These are phyloP conservation scores for Cephonodes hylas DNA, from an alignment of 2,888 invertebrate genomes.

Conservation along the genomic window DNA sequence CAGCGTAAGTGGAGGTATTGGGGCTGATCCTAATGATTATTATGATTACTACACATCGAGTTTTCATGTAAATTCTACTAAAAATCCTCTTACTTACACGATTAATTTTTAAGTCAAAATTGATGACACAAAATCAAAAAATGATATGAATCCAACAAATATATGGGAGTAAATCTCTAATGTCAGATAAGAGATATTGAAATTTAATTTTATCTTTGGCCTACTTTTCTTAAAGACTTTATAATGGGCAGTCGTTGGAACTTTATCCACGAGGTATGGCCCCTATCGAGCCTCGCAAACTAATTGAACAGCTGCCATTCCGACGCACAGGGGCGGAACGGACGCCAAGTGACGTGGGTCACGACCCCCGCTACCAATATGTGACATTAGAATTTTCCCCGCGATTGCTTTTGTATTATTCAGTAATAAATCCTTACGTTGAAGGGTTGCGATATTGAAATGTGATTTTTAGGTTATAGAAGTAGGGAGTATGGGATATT, in stretches of 20 bases:
- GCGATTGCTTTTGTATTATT: background rate
- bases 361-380: background rate
- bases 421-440: background rate
- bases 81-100: background rate
- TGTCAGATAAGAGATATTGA: constrained; percentile 54
- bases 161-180: constrained; percentile 40
- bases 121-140: constrained; percentile 33
- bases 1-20: too few relatives aligned
- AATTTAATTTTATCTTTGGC: constrained; percentile 55
- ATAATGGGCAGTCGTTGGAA: constrained; percentile 47
- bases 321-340: constrained; percentile 19
- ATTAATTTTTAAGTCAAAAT: constrained; percentile 18
- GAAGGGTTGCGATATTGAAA: background rate
- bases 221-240: constrained; percentile 50
- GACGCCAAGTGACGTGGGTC: constrained; percentile 6
- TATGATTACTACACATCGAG: too few relatives aligned
- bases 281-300: constrained; percentile 36
- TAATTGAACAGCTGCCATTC: constrained; percentile 53
- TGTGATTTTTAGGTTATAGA: background rate
- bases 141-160: constrained; percentile 32
- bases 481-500: too few relatives aligned
- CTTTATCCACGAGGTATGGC: constrained; percentile 38
- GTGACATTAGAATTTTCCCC: constrained; percentile 7
- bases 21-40: too few relatives aligned
- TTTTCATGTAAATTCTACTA: too few relatives aligned